These are phyloP conservation scores for Mola mola DNA, from an alignment of 2,113 vertebrate species.

Conservation along the genomic window DNA sequence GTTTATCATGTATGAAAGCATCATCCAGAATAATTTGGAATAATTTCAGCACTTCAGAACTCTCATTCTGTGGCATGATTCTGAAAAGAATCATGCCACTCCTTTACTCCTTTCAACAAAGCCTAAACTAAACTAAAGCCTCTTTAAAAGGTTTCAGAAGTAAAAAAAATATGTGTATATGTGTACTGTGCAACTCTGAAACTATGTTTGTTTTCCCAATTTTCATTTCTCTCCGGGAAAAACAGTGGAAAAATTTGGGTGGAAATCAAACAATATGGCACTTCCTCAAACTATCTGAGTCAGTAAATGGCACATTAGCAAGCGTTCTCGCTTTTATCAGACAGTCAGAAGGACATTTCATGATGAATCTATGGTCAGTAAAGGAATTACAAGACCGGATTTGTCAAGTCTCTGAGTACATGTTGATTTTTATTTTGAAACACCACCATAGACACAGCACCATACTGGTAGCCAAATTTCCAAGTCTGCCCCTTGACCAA, in stretches of 20 bases:
- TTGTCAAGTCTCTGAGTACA: conserved; percentile 28
- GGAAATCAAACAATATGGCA: neutral
- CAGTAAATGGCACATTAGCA: neutral
- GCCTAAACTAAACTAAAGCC: neutral
- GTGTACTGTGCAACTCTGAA: neutral
- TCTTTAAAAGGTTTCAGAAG: neutral
- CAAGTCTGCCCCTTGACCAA: conserved; percentile 46
- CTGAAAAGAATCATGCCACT: neutral
- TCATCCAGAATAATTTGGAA: neutral
- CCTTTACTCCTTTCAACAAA: neutral
- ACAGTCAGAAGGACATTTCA: neutral
- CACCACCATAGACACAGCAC: conserved; percentile 33
- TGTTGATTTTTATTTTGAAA: conserved; percentile 34
- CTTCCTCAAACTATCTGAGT: too few relatives aligned
- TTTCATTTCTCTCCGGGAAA: neutral
- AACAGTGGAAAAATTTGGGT: neutral
- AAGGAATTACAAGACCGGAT: conserved; percentile 31
- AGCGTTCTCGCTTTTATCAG: neutral
- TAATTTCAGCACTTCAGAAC: conserved; percentile 1
- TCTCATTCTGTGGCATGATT: too few relatives aligned
- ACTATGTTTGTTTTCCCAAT: neutral
- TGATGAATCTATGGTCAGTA: conserved; percentile 7
- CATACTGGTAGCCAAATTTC: conserved; percentile 40
- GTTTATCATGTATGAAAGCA: too few relatives aligned
- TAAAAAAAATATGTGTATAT: neutral